A percentile compares a stretch with the other conserved stretches of the same genome.
These are phyloP conservation scores for Episyrphus balteatus DNA, from an alignment of 1,140 invertebrate species.

Conservation along the genomic window DNA sequence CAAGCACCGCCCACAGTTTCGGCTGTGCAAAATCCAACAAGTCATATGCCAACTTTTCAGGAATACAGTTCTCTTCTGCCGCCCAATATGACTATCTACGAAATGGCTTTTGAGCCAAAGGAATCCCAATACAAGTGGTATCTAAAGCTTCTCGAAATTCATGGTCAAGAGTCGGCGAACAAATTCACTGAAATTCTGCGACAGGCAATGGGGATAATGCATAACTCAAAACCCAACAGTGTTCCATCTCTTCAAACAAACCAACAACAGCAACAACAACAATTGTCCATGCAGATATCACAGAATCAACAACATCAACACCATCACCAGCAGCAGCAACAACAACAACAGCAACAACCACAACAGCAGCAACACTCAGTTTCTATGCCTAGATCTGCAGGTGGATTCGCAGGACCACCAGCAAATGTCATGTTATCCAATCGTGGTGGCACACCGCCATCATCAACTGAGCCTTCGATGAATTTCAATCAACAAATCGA, in stretches of 20 bases:
- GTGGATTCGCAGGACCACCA: slow-evolving; percentile 1
- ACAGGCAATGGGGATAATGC: slow-evolving; percentile 24
- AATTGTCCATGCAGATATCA: slow-evolving; percentile 3
- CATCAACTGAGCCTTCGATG: slow-evolving; percentile 1
- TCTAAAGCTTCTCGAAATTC: slow-evolving; percentile 25
- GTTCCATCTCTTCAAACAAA: slow-evolving; percentile 13
- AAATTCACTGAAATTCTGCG: slow-evolving; percentile 33
- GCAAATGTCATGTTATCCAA: background rate
- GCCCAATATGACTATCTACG: slow-evolving; percentile 35
- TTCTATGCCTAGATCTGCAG: background rate
- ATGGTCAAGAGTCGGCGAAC: slow-evolving; percentile 33
- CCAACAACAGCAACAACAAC: slow-evolving; percentile 10
- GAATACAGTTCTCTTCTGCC: slow-evolving; percentile 24
- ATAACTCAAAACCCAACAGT: background rate
- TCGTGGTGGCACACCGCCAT: background rate
- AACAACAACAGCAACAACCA: slow-evolving; percentile 6
- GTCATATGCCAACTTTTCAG: slow-evolving; percentile 29
- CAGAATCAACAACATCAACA: slow-evolving; percentile 6
- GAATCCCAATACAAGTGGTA: slow-evolving; percentile 36
- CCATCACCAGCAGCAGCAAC: background rate
- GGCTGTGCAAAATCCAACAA: slow-evolving; percentile 20
- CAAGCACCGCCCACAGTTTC: slow-evolving; percentile 15
- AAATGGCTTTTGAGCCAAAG: slow-evolving; percentile 34
- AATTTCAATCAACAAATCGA: slow-evolving; percentile 36
- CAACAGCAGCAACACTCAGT: slow-evolving; percentile 6